Conservation (phyloP, 2,888 invertebrate genomes). For the Pantelozetes paolii region DNA sequence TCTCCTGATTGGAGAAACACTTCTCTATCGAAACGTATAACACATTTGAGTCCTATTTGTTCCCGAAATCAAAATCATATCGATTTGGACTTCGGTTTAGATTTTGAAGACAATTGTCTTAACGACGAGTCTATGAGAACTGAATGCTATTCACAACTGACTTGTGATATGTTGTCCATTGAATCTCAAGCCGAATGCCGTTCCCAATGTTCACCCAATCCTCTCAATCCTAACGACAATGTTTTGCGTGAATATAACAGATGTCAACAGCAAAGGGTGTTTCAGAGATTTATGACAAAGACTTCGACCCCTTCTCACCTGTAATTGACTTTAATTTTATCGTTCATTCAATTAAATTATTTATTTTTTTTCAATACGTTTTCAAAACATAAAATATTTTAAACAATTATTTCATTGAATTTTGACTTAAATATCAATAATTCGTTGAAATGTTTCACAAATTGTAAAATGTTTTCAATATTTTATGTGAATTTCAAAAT, state of each 20-base stretch:
- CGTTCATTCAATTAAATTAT: not conserved
- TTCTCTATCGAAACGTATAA: constrained; percentile 6
- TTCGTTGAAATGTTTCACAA: too few relatives aligned
- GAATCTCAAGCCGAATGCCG: not conserved
- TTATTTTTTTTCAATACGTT: too few relatives aligned
- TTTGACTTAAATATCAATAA: too few relatives aligned
- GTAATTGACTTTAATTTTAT: not conserved
- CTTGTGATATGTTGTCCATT: constrained; percentile 9
- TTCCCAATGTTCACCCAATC: too few relatives aligned
- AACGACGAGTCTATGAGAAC: not conserved
- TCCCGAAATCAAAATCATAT: not conserved
- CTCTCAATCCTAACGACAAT: not conserved
- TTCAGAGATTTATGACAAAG: constrained; percentile 17
- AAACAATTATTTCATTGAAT: too few relatives aligned
- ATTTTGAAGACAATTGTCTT: not conserved
- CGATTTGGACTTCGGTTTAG: not conserved
- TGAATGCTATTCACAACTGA: not conserved
- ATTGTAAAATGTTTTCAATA: too few relatives aligned
- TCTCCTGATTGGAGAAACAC: constrained; percentile 27
- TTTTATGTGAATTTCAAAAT: too few relatives aligned
- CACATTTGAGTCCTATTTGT: constrained; percentile 25
- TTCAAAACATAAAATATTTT: too few relatives aligned
- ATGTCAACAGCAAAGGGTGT: not conserved
- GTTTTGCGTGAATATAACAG: not conserved
- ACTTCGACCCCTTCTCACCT: constrained; percentile 31